Evolutionary conservation across 2,797 vertebrate species (phyloP).

Genomic region (Microctenopoma steveboyesi): DNA sequence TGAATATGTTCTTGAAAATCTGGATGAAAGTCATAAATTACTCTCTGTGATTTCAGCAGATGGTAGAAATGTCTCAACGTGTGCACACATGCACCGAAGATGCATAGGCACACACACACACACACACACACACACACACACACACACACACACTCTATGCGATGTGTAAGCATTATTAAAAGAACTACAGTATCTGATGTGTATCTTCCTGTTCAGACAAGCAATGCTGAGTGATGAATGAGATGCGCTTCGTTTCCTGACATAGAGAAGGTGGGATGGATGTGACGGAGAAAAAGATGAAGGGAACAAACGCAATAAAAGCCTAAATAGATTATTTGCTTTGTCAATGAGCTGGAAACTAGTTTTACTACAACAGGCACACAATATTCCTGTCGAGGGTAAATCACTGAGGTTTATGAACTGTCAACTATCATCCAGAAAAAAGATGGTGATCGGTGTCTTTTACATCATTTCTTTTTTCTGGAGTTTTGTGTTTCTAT

Average conservation of each 20-base stretch:
- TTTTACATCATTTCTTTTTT: not conserved
- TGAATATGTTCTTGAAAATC: conserved; percentile 83
- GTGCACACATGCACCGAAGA: conserved; percentile 20
- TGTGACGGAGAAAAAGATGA: not conserved
- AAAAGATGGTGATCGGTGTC: not conserved
- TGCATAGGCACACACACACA: conserved; percentile 9
- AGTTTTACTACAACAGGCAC: not conserved
- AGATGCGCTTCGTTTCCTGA: conserved; percentile 23
- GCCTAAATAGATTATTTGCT: conserved; percentile 1
- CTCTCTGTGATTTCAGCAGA: conserved; percentile 69
- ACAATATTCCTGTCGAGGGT: not conserved
- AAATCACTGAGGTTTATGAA: not conserved
- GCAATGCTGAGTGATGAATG: conserved; percentile 31
- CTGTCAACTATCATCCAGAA: not conserved
- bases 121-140: conserved; percentile 2
- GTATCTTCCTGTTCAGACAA: conserved; percentile 36
- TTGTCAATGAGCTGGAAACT: conserved; percentile 11
- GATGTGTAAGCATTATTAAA: conserved; percentile 17
- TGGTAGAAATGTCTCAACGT: conserved; percentile 84
- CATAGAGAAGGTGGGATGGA: conserved; percentile 2
- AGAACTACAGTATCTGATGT: conserved; percentile 24
- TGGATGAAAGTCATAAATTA: conserved; percentile 69
- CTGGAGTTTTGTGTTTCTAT: not conserved
- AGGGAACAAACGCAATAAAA: not conserved
- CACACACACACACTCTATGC: conserved; percentile 2